Base-by-base conservation (phyloP, 2,888 invertebrate genomes). In the Saturnia pavonia region DNA sequence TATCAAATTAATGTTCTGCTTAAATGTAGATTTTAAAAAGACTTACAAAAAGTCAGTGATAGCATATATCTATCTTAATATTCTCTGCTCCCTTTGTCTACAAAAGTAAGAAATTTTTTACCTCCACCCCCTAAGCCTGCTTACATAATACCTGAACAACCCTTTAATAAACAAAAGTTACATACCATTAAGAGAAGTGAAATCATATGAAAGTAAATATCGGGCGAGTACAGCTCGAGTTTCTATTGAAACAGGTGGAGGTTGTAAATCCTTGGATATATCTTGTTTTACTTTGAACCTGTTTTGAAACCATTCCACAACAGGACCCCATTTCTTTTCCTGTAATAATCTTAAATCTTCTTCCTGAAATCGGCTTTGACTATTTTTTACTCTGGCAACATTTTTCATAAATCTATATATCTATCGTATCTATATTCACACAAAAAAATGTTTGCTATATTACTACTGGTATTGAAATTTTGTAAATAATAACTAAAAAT, bases 301-400 rank as follows among this genome's bases (percentile, higher is more conserved):
- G 79, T 97, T 94, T 87, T 97, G 96, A 85, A 99, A 97, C 98
- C 99, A 99, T 67, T 96, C 94, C 72, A 99, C 94, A 1, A 99
- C 86, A 9, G 99, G 98, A 84, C 96, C 96, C 99, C 99, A 99
- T 85, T 97, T 96, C 77, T 96, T 91, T 71, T 94, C 90, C 94
- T 99, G 99, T 51, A 97, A 84, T 70, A 95, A 94, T 76, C 95
- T 95, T 70, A 99, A 91, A 74, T 97, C 97, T 77, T 97, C 96
- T 79, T 97, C 96, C 97, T 97, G 76, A 68, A 78, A 76, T 34
- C 7, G 19, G n/a, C 65, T 65, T 40, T 27, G 7, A 27, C 14
- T 27, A n/a, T 27, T 57, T 25, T 16, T 9, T 12, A 60, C 12
- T 51, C 12, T 51, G 19, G 48, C 48, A 51, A 16, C 27, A 60